phyloP scores from a whole-genome alignment of 2,888 invertebrate genomes.

The Pterobdella sp. region DNA sequence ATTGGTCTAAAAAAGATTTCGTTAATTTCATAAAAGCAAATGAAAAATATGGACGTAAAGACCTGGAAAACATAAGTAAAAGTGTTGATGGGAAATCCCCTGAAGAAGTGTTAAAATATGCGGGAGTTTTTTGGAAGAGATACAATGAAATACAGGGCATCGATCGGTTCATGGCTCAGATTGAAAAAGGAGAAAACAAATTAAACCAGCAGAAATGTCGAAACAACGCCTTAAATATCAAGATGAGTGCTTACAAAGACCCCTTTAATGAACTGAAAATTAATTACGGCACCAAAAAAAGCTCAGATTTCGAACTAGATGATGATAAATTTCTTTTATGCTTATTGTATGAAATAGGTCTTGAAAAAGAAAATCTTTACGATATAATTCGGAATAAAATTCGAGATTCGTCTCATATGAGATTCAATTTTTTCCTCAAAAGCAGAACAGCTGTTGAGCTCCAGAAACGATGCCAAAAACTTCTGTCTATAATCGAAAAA shows the following conservation, averaged over 20 bases:
- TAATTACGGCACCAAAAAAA: not conserved
- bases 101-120: slow-evolving; percentile 59
- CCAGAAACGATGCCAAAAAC: not conserved
- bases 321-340: not conserved
- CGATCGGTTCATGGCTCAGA: not conserved
- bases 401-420: not conserved
- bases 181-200: not conserved
- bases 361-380: not conserved
- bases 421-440: not conserved
- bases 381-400: not conserved
- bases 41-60: slow-evolving; percentile 94
- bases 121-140: not conserved
- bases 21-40: slow-evolving; percentile 95
- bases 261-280: not conserved
- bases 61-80: slow-evolving; percentile 90
- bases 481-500: not conserved
- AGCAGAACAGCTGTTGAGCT: not conserved
- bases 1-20: slow-evolving; percentile 96
- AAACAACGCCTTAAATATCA: not conserved
- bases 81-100: slow-evolving; percentile 89
- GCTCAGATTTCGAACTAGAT: not conserved
- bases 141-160: not conserved
- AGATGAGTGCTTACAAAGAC: not conserved
- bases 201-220: not conserved
- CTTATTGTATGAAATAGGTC: not conserved